phyloP scores from a whole-genome alignment of 2,797 vertebrate genomes.

The Hemibagrus guttatus region DNA sequence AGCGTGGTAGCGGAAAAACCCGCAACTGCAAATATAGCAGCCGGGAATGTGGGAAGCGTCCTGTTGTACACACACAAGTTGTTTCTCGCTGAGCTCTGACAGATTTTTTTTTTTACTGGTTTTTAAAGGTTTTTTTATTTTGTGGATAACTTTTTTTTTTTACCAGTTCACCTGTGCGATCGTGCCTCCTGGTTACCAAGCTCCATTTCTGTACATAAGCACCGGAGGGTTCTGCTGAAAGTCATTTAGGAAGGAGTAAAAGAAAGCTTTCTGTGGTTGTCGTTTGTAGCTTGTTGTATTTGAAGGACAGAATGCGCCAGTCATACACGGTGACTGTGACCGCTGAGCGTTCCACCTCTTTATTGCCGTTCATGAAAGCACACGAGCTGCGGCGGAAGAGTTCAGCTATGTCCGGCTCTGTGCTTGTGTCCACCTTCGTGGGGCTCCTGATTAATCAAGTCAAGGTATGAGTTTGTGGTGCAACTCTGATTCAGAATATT shows the following conservation, averaged over 20 bases:
- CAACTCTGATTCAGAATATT: neutral
- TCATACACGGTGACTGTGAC: conserved; percentile 89
- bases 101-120: neutral
- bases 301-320: conserved; percentile 80
- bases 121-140: neutral
- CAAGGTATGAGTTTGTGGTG: conserved; percentile 77
- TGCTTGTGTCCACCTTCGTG: conserved; percentile 87
- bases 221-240: neutral
- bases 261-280: neutral
- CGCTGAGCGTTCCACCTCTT: conserved; percentile 81
- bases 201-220: conserved; percentile 2
- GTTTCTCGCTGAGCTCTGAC: neutral
- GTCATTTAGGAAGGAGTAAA: neutral
- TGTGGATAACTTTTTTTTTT: neutral
- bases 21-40: conserved; percentile 37
- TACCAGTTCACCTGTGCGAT: neutral
- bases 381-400: conserved; percentile 79
- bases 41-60: conserved; percentile 9
- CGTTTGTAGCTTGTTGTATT: neutral
- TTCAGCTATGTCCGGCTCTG: conserved; percentile 80
- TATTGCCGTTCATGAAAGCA: conserved; percentile 78
- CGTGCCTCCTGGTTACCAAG: neutral
- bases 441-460: conserved; percentile 92
- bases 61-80: neutral
- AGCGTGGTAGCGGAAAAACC: conserved; percentile 55